Evolutionary conservation across 1,140 invertebrate species (phyloP).

Genomic region (Mylabris phalerata): DNA sequence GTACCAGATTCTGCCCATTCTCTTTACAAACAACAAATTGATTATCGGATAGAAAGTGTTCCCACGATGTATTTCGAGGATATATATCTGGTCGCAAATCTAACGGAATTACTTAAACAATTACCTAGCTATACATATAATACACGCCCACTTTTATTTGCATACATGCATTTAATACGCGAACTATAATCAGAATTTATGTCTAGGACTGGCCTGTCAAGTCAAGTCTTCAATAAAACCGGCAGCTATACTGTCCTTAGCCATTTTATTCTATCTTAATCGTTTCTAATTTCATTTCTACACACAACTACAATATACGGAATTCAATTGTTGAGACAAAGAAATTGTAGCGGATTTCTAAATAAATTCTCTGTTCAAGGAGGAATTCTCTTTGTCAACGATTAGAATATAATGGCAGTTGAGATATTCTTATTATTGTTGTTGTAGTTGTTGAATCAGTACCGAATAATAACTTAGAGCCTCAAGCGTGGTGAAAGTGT

Average conservation of each 20-base stretch:
- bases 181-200: slow-evolving; percentile 10
- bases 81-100: slow-evolving; percentile 19
- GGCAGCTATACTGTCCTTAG: slow-evolving; percentile 6
- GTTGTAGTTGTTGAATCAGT: too few relatives aligned
- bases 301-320: not conserved
- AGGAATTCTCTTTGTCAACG: too few relatives aligned
- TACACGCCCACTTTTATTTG: slow-evolving; percentile 26
- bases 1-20: slow-evolving; percentile 16
- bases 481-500: too few relatives aligned
- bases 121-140: slow-evolving; percentile 15
- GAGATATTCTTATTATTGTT: too few relatives aligned
- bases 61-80: slow-evolving; percentile 25
- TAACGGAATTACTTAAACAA: slow-evolving; percentile 27
- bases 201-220: not conserved
- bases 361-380: too few relatives aligned
- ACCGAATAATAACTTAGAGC: too few relatives aligned
- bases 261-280: too few relatives aligned
- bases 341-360: too few relatives aligned
- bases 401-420: too few relatives aligned
- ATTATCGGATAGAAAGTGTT: slow-evolving; percentile 28
- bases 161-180: slow-evolving; percentile 19
- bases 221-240: slow-evolving; percentile 3
- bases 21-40: slow-evolving; percentile 18
- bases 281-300: not conserved
- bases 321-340: not conserved